A percentile compares a stretch with the other conserved stretches of the same genome.
phyloP scores from a whole-genome alignment of 2,113 vertebrate genomes.

The Anoplopoma fimbria region DNA sequence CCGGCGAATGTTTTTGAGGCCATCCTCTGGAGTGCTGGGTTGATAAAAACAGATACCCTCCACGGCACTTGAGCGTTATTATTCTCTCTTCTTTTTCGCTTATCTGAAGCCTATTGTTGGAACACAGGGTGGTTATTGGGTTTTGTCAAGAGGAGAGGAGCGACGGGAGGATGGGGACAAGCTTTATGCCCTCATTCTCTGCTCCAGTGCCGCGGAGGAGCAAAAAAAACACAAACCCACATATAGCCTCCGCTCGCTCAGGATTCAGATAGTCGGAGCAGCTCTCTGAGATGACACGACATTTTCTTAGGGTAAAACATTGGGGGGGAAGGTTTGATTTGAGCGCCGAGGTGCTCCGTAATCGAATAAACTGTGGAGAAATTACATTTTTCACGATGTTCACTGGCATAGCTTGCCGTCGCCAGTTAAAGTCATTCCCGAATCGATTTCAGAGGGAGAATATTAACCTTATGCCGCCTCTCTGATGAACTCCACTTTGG shows the following conservation, averaged over 20 bases:
- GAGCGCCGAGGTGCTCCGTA: constrained; percentile 33
- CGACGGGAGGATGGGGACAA: constrained; percentile 24
- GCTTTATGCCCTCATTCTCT: constrained; percentile 52
- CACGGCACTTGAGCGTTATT: constrained; percentile 60
- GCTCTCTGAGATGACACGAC: constrained; percentile 51
- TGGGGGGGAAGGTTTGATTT: constrained; percentile 42
- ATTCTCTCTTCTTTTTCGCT: constrained; percentile 47
- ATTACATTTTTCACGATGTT: constrained; percentile 54
- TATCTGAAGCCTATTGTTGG: constrained; percentile 71
- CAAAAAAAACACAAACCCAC: constrained; percentile 52
- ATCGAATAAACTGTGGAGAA: constrained; percentile 67
- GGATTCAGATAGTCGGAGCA: constrained; percentile 37
- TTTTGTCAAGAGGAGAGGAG: constrained; percentile 65
- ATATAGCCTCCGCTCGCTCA: constrained; percentile 18
- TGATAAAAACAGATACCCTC: constrained; percentile 72
- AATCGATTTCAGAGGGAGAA: constrained; percentile 47
- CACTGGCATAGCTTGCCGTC: constrained; percentile 39
- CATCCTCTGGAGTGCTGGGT: constrained; percentile 57
- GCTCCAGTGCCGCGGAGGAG: constrained; percentile 50
- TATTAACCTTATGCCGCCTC: constrained; percentile 44
- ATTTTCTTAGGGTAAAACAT: constrained; percentile 51
- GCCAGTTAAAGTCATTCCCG: constrained; percentile 43
- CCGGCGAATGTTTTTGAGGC: constrained; percentile 51
- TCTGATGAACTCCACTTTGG: constrained; percentile 34
- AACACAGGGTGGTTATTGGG: constrained; percentile 71